Percentiles rank a stretch among this genome's conserved stretches.
Evolutionary conservation across 2,797 vertebrate species (phyloP).

Genomic region (Onychomys leucogaster): DNA sequence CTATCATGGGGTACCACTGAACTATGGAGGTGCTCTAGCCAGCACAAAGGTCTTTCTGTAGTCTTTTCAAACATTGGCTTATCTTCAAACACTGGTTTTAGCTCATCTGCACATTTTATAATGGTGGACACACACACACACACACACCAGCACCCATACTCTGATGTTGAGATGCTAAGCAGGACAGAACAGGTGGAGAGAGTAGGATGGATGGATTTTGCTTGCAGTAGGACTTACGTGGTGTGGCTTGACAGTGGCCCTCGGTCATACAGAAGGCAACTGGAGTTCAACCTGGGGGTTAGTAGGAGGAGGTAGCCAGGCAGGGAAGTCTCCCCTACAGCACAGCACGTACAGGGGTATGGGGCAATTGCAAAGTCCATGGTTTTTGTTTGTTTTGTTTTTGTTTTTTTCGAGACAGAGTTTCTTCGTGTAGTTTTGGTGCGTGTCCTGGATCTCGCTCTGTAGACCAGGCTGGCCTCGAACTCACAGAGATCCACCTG

Average conservation of each 20-base stretch:
- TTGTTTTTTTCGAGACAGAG: too few relatives aligned
- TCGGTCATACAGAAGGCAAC: not conserved
- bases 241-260: not conserved
- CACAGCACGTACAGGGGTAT: not conserved
- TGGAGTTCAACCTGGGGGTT: not conserved
- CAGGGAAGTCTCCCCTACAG: not conserved
- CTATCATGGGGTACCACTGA: not conserved
- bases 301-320: not conserved
- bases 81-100: not conserved
- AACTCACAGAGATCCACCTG: too few relatives aligned
- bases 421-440: too few relatives aligned
- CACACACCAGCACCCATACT: not conserved
- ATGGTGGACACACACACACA: not conserved
- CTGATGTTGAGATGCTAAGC: not conserved
- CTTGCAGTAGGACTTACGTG: not conserved
- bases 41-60: not conserved
- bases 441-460: too few relatives aligned
- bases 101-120: not conserved
- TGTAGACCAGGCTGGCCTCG: too few relatives aligned
- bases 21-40: not conserved
- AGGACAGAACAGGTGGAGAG: not conserved
- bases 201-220: not conserved
- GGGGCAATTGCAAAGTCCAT: not conserved
- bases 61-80: not conserved
- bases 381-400: too few relatives aligned